A percentile compares a stretch with the other conserved stretches of the same genome.
These are phyloP conservation scores for Chrysina gloriosa DNA, from an alignment of 2,888 invertebrate genomes.

Conservation along the genomic window DNA sequence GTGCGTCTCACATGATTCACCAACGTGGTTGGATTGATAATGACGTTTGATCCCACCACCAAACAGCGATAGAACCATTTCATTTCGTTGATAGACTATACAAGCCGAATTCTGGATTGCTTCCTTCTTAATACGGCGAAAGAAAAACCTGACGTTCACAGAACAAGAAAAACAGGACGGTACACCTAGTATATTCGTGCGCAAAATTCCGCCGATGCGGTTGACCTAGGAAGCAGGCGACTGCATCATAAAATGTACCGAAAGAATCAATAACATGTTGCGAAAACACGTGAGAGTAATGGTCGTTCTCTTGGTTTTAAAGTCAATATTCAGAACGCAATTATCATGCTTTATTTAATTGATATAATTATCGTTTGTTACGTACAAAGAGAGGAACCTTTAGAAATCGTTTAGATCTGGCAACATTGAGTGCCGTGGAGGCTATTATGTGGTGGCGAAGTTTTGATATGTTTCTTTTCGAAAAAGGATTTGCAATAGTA, in stretches of 20 bases:
- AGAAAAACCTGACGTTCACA: background rate
- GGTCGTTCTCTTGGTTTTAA: constrained; percentile 11
- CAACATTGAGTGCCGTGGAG: background rate
- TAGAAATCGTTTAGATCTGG: constrained; percentile 5
- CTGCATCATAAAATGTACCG: constrained; percentile 30
- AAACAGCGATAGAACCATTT: background rate
- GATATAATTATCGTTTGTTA: background rate
- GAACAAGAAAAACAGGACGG: background rate
- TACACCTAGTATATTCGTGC: background rate
- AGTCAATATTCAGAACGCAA: constrained; percentile 19
- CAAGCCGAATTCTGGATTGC: too few species aligned
- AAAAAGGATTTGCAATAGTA: background rate
- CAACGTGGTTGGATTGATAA: constrained; percentile 33
- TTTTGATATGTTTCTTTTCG: too few species aligned
- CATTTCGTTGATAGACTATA: background rate
- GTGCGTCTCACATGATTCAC: constrained; percentile 1
- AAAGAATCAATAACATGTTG: constrained; percentile 29
- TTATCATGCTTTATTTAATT: constrained; percentile 26
- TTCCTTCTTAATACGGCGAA: too few species aligned
- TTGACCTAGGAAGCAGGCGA: constrained; percentile 13
- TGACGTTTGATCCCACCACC: background rate
- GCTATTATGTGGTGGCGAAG: background rate
- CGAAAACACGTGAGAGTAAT: background rate
- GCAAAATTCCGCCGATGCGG: background rate
- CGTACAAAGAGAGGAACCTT: background rate